Conservation (phyloP, 2,797 vertebrate genomes). For the Cyprinella venusta region DNA sequence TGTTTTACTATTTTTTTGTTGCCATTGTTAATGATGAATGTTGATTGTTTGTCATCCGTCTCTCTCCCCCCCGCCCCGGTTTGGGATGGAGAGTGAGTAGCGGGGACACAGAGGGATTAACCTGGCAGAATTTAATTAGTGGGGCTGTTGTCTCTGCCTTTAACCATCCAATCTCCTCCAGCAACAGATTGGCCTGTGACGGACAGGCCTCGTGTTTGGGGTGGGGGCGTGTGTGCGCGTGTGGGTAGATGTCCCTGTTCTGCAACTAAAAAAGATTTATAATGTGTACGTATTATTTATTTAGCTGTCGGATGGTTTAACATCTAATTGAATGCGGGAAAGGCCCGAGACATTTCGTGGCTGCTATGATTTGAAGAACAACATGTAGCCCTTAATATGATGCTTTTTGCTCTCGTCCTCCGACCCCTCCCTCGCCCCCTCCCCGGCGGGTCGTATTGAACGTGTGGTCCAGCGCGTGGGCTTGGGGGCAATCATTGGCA, state of each 20-base stretch:
- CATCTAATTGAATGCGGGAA: not conserved
- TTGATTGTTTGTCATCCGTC: slow-evolving; percentile 70
- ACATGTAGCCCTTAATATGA: slow-evolving; percentile 43
- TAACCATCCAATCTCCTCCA: slow-evolving; percentile 77
- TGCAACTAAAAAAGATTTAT: slow-evolving; percentile 1
- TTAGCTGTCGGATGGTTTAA: not conserved
- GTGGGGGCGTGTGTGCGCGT: slow-evolving; percentile 5
- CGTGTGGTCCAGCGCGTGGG: slow-evolving; percentile 59
- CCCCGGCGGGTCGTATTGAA: slow-evolving; percentile 45
- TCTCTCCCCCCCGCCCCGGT: slow-evolving; percentile 47
- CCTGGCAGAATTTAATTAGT: slow-evolving; percentile 95
- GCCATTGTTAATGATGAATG: slow-evolving; percentile 61
- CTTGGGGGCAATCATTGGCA: slow-evolving; percentile 86
- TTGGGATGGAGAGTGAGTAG: slow-evolving; percentile 84
- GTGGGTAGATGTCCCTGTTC: slow-evolving; percentile 17
- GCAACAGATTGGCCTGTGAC: slow-evolving; percentile 69
- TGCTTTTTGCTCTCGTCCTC: slow-evolving; percentile 33
- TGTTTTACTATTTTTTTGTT: slow-evolving; percentile 45
- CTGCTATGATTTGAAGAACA: slow-evolving; percentile 9
- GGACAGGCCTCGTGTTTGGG: slow-evolving; percentile 65
- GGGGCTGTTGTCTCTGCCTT: slow-evolving; percentile 74
- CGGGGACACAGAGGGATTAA: slow-evolving; percentile 90
- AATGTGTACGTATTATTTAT: not conserved
- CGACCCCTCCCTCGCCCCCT: slow-evolving; percentile 12
- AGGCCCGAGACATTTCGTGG: not conserved